phyloP scores from a whole-genome alignment of 2,113 vertebrate genomes.

The Sinocyclocheilus anophthalmus region DNA sequence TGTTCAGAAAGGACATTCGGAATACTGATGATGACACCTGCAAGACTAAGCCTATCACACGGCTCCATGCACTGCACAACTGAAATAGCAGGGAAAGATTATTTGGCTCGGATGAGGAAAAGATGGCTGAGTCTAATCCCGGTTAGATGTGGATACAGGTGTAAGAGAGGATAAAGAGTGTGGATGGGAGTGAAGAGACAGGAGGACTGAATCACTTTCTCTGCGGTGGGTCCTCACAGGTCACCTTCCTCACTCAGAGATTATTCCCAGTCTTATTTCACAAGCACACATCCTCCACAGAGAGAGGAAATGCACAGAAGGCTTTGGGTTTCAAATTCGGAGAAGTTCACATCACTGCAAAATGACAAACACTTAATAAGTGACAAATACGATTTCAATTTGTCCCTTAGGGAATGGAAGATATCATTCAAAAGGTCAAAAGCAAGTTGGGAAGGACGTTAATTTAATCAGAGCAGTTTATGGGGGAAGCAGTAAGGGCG shows the following conservation, averaged over 20 bases:
- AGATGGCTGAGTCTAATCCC: slow-evolving; percentile 10
- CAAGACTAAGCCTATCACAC: slow-evolving; percentile 20
- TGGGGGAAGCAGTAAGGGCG: neutral
- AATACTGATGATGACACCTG: slow-evolving; percentile 45
- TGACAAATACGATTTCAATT: slow-evolving; percentile 29
- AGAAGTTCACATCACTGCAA: slow-evolving; percentile 6
- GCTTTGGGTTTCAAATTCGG: neutral
- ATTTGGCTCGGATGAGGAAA: slow-evolving; percentile 19
- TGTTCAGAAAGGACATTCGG: neutral
- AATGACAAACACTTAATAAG: slow-evolving; percentile 9
- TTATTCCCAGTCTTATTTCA: neutral
- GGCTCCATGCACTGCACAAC: slow-evolving; percentile 16
- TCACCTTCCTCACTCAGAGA: slow-evolving; percentile 12
- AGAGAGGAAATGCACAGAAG: neutral
- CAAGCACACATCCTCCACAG: neutral
- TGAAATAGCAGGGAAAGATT: slow-evolving; percentile 36
- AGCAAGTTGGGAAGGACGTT: slow-evolving; percentile 23
- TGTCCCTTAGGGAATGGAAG: neutral
- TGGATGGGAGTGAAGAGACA: neutral
- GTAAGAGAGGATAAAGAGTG: slow-evolving; percentile 28
- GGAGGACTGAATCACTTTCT: slow-evolving; percentile 19
- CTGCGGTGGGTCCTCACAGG: neutral
- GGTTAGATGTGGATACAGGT: slow-evolving; percentile 37
- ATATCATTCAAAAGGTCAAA: slow-evolving; percentile 40
- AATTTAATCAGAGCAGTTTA: slow-evolving; percentile 44